Base-by-base conservation (phyloP, 2,113 vertebrate species). In the Pachypanchax playfairii region DNA sequence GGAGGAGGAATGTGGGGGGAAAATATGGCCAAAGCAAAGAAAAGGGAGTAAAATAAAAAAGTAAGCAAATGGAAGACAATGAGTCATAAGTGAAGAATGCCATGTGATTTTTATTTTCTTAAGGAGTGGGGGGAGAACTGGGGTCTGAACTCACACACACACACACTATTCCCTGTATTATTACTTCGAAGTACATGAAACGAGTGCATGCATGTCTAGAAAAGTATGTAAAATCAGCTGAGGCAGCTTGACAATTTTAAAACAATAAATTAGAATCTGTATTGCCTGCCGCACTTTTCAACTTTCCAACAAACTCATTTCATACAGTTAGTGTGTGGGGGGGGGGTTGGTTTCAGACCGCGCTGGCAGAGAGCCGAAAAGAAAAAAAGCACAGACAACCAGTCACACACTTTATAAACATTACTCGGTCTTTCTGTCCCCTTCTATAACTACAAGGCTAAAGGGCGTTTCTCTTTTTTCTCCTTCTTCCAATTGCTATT, bases 41-140 rank as follows among this genome's bases (percentile, higher is more conserved):
- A 72, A 46, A 20, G 57, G 71, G 54, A 66, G 49, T 66, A 56
- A 67, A 77, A 75, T 63, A 67, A 41, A 76, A 77, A 77, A 58
- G 17, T 17, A 73, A 82, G 62, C n/a, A 59, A 83, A 75, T 80
- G 24, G 76, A 85, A 88, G 84, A 87, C 84, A 90, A 85, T 90
- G 88, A 91, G 81, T 91, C 88, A 91, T 57, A 75, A 62, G 61
- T 33, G 46, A 90, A 86, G 86, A 90, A 91, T 90, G 85, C 71
- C 77, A 82, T 85, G 84, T 85, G 88, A 91, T 82, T 88, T 87
- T 79, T 84, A 88, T 89, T 91, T 89, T 88, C 77, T 85, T 73
- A 79, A 55, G 11, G 64, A 50, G 53, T 43, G 67, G 71, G 75
- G 82, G 80, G 43, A 44, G 58, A 63, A 65, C 22, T 3, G 62